A percentile compares a stretch with the other conserved stretches of the same genome.
phyloP scores from a whole-genome alignment of 2,113 vertebrate species.

The Octodon degus region DNA sequence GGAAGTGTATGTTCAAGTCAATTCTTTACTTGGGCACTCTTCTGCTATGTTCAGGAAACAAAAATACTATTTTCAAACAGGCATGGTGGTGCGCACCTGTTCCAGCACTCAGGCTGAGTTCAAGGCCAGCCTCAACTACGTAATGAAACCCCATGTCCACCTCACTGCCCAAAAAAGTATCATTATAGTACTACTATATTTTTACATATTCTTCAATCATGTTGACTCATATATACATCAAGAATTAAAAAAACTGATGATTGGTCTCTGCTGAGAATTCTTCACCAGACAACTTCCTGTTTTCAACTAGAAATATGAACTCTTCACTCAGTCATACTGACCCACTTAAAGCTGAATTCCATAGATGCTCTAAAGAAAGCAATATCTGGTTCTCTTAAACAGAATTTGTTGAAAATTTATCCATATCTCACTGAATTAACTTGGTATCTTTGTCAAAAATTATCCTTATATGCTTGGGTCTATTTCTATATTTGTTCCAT shows the following conservation, averaged over 20 bases:
- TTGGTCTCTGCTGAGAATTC: background rate
- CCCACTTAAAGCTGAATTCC: background rate
- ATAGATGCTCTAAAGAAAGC: background rate
- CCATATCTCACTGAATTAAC: background rate
- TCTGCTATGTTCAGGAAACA: background rate
- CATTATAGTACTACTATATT: background rate
- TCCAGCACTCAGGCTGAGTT: background rate
- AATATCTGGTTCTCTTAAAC: background rate
- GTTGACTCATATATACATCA: background rate
- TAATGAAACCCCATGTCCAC: background rate
- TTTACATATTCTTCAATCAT: background rate
- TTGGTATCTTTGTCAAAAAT: background rate
- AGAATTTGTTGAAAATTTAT: background rate
- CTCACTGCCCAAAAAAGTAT: background rate
- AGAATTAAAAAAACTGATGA: background rate
- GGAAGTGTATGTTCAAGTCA: background rate
- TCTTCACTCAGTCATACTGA: background rate
- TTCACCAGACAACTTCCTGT: background rate
- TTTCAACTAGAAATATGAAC: background rate
- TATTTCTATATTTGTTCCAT: background rate
- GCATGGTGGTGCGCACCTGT: background rate
- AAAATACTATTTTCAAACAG: background rate
- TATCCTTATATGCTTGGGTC: background rate
- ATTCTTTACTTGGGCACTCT: background rate
- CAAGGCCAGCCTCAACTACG: background rate